Base-by-base conservation (phyloP, 92 coral and sea anemone genomes). In the Galaxea fascicularis region DNA sequence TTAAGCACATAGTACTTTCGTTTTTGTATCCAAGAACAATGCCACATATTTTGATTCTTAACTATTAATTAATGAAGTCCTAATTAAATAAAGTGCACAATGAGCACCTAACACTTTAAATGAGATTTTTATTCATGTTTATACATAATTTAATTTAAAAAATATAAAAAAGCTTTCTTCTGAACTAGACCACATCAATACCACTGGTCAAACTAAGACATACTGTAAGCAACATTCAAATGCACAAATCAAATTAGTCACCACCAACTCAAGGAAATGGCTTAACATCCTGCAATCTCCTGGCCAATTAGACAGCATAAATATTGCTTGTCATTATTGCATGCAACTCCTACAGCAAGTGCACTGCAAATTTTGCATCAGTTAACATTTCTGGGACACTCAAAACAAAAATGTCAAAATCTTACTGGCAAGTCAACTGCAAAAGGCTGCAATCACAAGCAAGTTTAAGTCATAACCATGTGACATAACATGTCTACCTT, bases 81-180 rank as follows among this genome's bases (percentile, higher is more conserved):
- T 49, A 49, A 49, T 49, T 49, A 49, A 11, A 49, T 49, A 49
- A 49, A 15, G 56, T 44, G 25, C 60, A 47, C 31, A 11, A 28
- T 29, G 22, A 49, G 26, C 57, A 46, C 54, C 44, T 20, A 22
- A 14, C 17, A 52, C 65, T 15, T 56, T 71, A 56, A 82, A 82
- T 41, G 11, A 0, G 18, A 51, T 79, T 20, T 39, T 56, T 82
- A 68, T 65, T 68, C 24, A 11, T 39, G 57, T 70, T 66, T 82
- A 54, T 65, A 64, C 71, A 78, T 79, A 56, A 71, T 72, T 82
- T 70, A 71, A 25, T 71, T 65, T 67, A 67, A 81, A 82, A 81
- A 82, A 70, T 70, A 70, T 39, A 51, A 82, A 82, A 81, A 79
- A 15, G 44, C 16, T 44, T 71, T 71, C 65, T 56, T 17, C 45